phyloP scores from a whole-genome alignment of 2,797 vertebrate species.

The Lepilemur ruficaudatus region DNA sequence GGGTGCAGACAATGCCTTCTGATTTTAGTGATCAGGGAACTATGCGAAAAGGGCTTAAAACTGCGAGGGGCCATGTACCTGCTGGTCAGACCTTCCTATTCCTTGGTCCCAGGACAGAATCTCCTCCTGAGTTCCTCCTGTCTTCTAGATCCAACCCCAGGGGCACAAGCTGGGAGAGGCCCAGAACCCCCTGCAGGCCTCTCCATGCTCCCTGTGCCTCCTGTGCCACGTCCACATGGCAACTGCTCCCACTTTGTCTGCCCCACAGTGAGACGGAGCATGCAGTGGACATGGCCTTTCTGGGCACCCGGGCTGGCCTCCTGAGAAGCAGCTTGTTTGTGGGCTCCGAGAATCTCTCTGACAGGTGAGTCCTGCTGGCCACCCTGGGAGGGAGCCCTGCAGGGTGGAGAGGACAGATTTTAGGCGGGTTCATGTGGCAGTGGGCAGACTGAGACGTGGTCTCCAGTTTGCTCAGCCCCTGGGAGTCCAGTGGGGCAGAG shows the following conservation, averaged over 20 bases:
- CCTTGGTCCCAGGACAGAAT: background rate
- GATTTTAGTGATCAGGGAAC: background rate
- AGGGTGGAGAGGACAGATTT: background rate
- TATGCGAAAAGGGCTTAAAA: background rate
- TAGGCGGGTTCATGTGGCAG: background rate
- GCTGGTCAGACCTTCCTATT: background rate
- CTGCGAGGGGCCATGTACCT: fast-evolving
- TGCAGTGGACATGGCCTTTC: slow-evolving; percentile 91
- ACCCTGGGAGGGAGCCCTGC: fast-evolving
- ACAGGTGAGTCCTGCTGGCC: slow-evolving; percentile 86
- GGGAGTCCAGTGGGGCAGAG: background rate
- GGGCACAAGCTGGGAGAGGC: background rate
- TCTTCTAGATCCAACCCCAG: background rate
- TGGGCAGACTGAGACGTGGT: background rate
- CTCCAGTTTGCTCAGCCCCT: background rate
- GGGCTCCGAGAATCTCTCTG: slow-evolving; percentile 91
- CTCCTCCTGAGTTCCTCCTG: background rate
- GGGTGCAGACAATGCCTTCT: background rate
- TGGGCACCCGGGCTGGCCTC: slow-evolving; percentile 95
- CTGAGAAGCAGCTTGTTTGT: slow-evolving; percentile 90
- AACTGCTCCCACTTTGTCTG: background rate
- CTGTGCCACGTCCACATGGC: background rate
- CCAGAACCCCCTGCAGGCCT: background rate
- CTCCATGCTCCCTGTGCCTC: fast-evolving
- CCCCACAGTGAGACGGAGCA: slow-evolving; percentile 84